phyloP scores from a whole-genome alignment of 2,113 vertebrate species.

The Miniopterus natalensis region DNA sequence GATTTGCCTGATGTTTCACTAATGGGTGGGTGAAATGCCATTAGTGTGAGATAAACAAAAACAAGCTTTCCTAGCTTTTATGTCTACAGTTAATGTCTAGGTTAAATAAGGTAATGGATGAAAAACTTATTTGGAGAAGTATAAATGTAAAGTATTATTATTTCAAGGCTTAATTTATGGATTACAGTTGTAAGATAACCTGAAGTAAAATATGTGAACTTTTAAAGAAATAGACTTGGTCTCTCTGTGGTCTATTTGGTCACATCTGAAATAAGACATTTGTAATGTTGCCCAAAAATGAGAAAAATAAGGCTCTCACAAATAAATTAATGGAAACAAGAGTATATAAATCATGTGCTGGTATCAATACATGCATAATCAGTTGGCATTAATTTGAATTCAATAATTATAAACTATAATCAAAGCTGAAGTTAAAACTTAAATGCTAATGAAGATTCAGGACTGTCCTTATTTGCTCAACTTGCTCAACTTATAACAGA shows the following conservation, averaged over 20 bases:
- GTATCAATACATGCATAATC: neutral
- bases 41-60: neutral
- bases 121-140: neutral
- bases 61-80: neutral
- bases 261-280: neutral
- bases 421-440: neutral
- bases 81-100: neutral
- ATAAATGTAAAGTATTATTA: constrained; percentile 1
- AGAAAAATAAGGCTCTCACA: neutral
- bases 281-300: neutral
- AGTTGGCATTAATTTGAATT: neutral
- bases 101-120: neutral
- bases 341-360: neutral
- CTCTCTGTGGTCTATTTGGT: neutral
- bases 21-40: neutral
- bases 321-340: neutral
- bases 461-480: neutral
- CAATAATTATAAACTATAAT: constrained; percentile 16
- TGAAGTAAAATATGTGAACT: neutral
- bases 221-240: neutral
- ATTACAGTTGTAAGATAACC: constrained; percentile 4
- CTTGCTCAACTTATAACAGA: constrained; percentile 30
- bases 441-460: neutral
- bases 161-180: neutral
- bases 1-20: constrained; percentile 21